Base-by-base conservation (phyloP, 2,888 invertebrate species). In the Myathropa florea region DNA sequence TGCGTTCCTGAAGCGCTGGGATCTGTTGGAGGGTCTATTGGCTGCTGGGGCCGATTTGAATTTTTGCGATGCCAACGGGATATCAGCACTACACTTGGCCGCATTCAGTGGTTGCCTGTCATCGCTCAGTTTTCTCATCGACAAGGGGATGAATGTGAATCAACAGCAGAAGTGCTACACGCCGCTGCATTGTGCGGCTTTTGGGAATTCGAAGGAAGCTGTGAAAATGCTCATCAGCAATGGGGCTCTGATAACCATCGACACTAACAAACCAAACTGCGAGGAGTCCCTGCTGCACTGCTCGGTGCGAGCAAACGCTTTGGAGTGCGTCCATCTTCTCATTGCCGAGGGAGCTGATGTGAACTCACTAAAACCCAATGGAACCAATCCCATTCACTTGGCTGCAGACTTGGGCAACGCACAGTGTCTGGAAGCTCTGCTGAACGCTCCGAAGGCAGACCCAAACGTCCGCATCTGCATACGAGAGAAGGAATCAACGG, bases 171-270 rank as follows among this genome's bases (percentile, higher is more conserved):
- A 96, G 91, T 95, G 95, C 89, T 96, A 96, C 91, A 96, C 96
- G 61, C 97, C 98, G 0, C 94, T 98, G 80, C 98, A 98, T 92
- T 97, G 97, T 91, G 97, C 98, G 14, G 97, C 97, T 36, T 97
- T 97, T 93, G 97, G 97, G 14, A 97, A 97, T 90, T 96, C 97
- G 85, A 94, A 95, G 71, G 95, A 96, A 90, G 97, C 97, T 14
- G 96, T 96, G 75, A 95, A 95, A 92, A 94, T 97, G 90, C 94
- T 98, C 83, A 94, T 97, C 85, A 95, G 94, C 86, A 94, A 94
- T 88, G 96, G 96, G 23, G 95, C 97, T 71, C 94, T 95, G 84
- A 95, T 97, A 64, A 94, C 95, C 85, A 93, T 95, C 76, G 95
- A 96, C 57, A 95, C 95, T 26, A 95, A 94, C 89, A 94, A 94